phyloP scores from a whole-genome alignment of 1,140 invertebrate species.

The Drosophila bipectinata region DNA sequence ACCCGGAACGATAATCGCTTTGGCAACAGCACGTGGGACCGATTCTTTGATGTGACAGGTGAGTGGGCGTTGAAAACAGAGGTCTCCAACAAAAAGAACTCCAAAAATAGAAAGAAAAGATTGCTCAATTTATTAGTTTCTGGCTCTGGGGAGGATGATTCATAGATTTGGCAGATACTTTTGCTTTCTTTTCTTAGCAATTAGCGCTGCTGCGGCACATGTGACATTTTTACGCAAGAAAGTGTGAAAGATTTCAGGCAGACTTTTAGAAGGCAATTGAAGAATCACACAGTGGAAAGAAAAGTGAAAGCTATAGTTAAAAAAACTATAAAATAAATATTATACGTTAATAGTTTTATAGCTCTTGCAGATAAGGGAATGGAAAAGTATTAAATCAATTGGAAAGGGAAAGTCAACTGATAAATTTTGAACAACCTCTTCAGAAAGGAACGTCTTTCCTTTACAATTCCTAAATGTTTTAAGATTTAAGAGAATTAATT shows the following conservation, averaged over 20 bases:
- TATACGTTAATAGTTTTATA: not conserved
- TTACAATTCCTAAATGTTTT: too few species aligned
- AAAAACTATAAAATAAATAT: not conserved
- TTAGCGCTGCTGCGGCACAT: slow-evolving; percentile 69
- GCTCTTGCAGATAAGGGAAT: too few species aligned
- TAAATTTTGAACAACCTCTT: too few species aligned
- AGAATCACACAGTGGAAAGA: slow-evolving; percentile 51
- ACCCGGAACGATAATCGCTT: slow-evolving; percentile 36
- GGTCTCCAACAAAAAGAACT: not conserved
- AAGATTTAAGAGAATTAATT: too few species aligned
- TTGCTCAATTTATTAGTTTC: slow-evolving; percentile 34
- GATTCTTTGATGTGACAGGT: slow-evolving; percentile 77
- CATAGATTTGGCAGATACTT: slow-evolving; percentile 55
- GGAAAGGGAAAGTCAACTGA: not conserved
- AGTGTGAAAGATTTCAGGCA: slow-evolving; percentile 70
- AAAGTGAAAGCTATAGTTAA: slow-evolving; percentile 7
- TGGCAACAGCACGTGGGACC: slow-evolving; percentile 66
- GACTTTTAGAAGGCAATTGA: slow-evolving; percentile 31
- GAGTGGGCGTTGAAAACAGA: slow-evolving; percentile 38
- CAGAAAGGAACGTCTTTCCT: too few species aligned
- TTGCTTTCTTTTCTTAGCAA: slow-evolving; percentile 67
- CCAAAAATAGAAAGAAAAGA: slow-evolving; percentile 26
- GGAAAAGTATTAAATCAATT: not conserved
- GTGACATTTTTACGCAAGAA: slow-evolving; percentile 78
- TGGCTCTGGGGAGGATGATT: slow-evolving; percentile 49